Evolutionary conservation across 1,140 invertebrate genomes (phyloP), one percentile per base, ranked within the genome.

Genomic region (Xylocopa sonorina): DNA sequence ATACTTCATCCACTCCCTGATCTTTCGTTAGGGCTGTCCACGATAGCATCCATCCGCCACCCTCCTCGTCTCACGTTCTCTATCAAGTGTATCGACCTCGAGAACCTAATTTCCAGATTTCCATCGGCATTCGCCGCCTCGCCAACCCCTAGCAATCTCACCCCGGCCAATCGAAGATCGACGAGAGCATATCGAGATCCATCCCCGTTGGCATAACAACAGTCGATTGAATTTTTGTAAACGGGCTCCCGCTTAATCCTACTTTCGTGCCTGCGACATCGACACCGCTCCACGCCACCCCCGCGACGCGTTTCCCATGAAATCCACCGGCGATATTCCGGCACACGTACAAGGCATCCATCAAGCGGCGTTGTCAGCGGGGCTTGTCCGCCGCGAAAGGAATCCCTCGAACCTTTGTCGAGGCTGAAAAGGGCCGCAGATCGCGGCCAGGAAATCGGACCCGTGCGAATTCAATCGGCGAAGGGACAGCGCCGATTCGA

Each of bases 381-480:
- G 18, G 34, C 24, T n/a, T 9, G 43, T 1, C 14, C 16, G 46
- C 12, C 24, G 41, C 14, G 55, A 69, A 77, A 74, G 16, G 53
- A 43, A 72, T 62, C 21, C 58, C 32, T 24, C 18, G 43, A n/a
- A 27, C 67, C 66, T 82, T 84, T 73, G 78, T 80, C 69, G 32
- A 46, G 34, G 38, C 3, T 67, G 50, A 63, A 84, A 76, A 64
- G 72, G 50, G 83, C 46, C 55, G 72, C 83, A 73, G 83, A 80
- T 83, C 71, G 48, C 21, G 53, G 58, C 53, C 41, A 32, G 29
- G 83, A 84, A 84, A 84, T 75, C 72, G 81, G 67, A 84, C 41
- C 67, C 62, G 51, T 74, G 71, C 77, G 77, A 79, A 83, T 83
- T 80, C 62, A 84, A 84, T 84, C 57, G 62, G 66, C n/a, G 9